Conservation (phyloP, 2,113 vertebrate genomes). For the Numenius arquata region DNA sequence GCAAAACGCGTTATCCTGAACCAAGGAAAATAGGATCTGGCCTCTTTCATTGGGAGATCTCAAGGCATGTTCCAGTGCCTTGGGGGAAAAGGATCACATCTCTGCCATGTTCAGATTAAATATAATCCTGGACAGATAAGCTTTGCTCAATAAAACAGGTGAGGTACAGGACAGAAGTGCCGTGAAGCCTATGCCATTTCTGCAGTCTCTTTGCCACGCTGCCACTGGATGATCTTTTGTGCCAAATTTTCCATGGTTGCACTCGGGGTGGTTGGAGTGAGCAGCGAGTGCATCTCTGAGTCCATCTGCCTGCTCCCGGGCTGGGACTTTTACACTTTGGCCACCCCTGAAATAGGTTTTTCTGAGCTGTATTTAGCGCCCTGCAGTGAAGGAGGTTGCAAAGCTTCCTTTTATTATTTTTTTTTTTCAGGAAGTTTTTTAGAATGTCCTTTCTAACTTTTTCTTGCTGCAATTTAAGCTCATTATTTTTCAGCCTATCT, state of each 20-base stretch:
- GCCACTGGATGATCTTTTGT: background rate
- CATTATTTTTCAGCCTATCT: background rate
- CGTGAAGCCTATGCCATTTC: background rate
- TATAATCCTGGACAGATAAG: background rate
- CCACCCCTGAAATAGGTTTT: background rate
- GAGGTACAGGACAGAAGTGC: background rate
- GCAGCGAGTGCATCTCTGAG: background rate
- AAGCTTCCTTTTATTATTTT: background rate
- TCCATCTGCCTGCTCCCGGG: fast-evolving
- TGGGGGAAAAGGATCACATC: background rate
- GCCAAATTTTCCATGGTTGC: background rate
- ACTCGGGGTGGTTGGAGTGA: background rate
- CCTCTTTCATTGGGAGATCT: background rate
- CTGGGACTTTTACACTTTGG: background rate
- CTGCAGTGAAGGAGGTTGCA: background rate
- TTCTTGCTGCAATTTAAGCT: background rate
- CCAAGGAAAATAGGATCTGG: background rate
- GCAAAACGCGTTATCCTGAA: background rate
- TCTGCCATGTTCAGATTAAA: background rate
- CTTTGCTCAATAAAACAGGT: background rate
- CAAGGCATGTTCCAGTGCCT: background rate
- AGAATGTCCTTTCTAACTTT: background rate
- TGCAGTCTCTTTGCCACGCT: background rate
- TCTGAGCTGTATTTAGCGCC: background rate
- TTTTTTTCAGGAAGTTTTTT: background rate